phyloP scores from a whole-genome alignment of 2,888 invertebrate genomes.

The Chydorus sphaericus region DNA sequence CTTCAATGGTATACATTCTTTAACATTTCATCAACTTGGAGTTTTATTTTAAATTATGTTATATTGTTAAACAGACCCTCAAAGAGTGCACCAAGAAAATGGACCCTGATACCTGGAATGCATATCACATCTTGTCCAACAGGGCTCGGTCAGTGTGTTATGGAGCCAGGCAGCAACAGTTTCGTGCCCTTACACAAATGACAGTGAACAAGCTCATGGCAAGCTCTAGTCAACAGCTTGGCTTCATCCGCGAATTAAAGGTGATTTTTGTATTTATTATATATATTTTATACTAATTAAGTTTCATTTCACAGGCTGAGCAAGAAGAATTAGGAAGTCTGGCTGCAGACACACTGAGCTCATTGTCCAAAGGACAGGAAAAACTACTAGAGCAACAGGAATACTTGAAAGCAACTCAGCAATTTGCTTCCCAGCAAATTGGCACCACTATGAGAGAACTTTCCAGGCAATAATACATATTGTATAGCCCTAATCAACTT shows the following conservation, averaged over 20 bases:
- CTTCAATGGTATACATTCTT: conserved; percentile 37
- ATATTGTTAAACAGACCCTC: conserved; percentile 31
- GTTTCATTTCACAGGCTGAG: conserved; percentile 23
- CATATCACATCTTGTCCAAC: conserved; percentile 51
- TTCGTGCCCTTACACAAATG: conserved; percentile 45
- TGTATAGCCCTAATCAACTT: background rate
- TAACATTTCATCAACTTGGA: conserved; percentile 8
- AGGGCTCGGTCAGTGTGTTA: conserved; percentile 52
- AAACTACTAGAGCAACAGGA: conserved; percentile 37
- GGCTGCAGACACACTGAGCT: conserved; percentile 31
- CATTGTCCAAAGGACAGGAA: conserved; percentile 33
- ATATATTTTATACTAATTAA: background rate
- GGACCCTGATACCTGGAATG: conserved; percentile 51
- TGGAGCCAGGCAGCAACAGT: conserved; percentile 44
- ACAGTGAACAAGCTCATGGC: conserved; percentile 46
- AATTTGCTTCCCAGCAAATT: conserved; percentile 32
- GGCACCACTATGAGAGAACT: conserved; percentile 40
- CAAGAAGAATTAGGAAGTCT: conserved; percentile 34
- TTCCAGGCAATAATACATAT: background rate
- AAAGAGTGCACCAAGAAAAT: conserved; percentile 46
- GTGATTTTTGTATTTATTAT: too few relatives aligned
- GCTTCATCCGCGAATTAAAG: conserved; percentile 32
- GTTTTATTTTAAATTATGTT: background rate
- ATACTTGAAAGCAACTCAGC: conserved; percentile 26
- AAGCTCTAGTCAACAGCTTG: conserved; percentile 36